A percentile compares a stretch with the other conserved stretches of the same genome.
Evolutionary conservation across 2,113 vertebrate genomes (phyloP).

Genomic region (Pelvicachromis taeniatus): DNA sequence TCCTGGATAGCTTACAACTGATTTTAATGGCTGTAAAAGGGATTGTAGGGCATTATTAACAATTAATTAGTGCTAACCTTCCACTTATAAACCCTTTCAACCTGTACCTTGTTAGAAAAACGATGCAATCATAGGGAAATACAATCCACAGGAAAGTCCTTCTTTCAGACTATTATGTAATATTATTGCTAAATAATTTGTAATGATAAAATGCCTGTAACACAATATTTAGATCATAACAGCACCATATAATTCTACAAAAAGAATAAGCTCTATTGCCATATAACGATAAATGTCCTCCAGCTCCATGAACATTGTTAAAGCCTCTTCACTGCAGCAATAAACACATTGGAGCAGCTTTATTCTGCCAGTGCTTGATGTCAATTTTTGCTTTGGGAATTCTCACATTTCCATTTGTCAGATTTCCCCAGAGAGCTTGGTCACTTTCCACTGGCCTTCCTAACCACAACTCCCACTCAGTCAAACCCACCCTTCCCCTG

Average conservation of each 20-base stretch:
- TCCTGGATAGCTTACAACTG: background rate
- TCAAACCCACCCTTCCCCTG: background rate
- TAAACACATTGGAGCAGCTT: constrained; percentile 14
- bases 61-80: background rate
- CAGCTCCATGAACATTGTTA: background rate
- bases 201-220: background rate
- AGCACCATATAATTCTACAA: background rate
- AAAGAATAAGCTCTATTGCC: background rate
- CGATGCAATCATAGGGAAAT: background rate
- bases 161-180: rapidly evolving
- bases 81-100: background rate
- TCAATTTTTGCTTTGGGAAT: constrained; percentile 22
- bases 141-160: background rate
- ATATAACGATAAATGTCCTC: background rate
- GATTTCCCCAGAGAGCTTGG: constrained; percentile 15
- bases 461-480: constrained; percentile 10
- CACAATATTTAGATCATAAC: background rate
- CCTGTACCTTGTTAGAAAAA: background rate
- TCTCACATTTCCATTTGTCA: constrained; percentile 30
- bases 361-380: background rate
- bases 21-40: background rate
- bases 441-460: constrained; percentile 4
- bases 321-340: background rate
- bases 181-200: background rate
- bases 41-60: background rate